Base-by-base conservation (phyloP, 2,888 invertebrate genomes). In the Helleia helle region DNA sequence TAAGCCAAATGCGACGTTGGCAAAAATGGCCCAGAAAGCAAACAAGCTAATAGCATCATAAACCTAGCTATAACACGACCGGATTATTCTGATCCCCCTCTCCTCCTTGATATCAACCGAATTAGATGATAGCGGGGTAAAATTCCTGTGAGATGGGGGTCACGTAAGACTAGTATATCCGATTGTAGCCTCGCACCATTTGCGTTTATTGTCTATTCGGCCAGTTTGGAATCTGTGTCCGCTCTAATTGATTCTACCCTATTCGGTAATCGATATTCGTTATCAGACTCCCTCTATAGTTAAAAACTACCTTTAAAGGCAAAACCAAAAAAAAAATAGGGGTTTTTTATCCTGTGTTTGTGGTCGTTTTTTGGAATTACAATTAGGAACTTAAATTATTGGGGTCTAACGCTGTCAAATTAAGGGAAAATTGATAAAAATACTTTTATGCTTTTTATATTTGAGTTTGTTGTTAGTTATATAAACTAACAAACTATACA, bases 201-300 rank as follows among this genome's bases (percentile, higher is more conserved):
- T 74, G 62, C 65, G 54, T 79, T 75, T 75, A 76, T 77, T 73
- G 71, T 67, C 71, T 68, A 63, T 76, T 76, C 68, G 75, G 69
- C 67, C 71, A 70, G 69, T 67, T 68, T 58, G 60, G 65, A 70
- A 68, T 71, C 62, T 63, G 59, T 58, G 61, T 62, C 59, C 62
- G 59, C 61, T 70, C 72, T 75, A 72, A 76, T 72, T 75, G 73
- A 71, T 73, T 72, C 58, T 54, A 59, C 58, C 64, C 59, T 59
- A 56, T 59, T 65, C 59, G 55, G 24, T 36, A 36, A 24, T 59
- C 56, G 52, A 51, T 47, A n/a, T n/a, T n/a, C n/a, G n/a, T n/a
- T n/a, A n/a, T n/a, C n/a, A n/a, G n/a, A n/a, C n/a, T n/a, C n/a
- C n/a, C n/a, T n/a, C n/a, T n/a, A n/a, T n/a, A n/a, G n/a, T n/a